Conservation (phyloP, 2,113 vertebrate species). For the Jaculus jaculus region DNA sequence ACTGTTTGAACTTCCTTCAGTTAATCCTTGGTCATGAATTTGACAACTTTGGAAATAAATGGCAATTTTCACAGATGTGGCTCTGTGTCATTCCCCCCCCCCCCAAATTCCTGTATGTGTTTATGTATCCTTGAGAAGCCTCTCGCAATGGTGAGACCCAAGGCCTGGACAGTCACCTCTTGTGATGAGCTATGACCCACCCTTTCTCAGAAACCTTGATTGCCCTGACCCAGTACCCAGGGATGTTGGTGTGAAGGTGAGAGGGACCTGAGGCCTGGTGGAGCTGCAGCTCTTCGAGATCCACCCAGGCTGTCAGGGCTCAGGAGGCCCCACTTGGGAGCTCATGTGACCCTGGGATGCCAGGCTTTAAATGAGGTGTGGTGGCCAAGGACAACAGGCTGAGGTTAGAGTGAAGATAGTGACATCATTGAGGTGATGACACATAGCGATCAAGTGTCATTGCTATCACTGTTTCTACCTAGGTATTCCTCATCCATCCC, state of each 20-base stretch:
- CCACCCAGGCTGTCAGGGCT: background rate
- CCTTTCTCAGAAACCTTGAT: background rate
- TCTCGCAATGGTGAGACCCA: fast-evolving
- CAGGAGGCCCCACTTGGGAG: background rate
- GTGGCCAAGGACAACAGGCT: fast-evolving
- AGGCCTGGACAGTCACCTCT: fast-evolving
- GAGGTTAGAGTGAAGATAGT: no score
- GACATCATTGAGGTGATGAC: background rate
- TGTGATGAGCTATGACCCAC: background rate
- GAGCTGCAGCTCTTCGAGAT: no score
- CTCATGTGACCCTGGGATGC: background rate
- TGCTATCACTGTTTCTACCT: fast-evolving
- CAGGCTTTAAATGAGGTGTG: background rate
- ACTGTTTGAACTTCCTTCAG: conserved; percentile 70
- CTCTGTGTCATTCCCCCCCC: background rate
- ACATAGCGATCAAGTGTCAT: fast-evolving
- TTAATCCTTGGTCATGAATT: conserved; percentile 76
- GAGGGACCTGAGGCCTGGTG: fast-evolving
- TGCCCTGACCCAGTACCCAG: fast-evolving
- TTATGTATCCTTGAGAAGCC: background rate
- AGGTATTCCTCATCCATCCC: background rate
- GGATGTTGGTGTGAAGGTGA: no score
- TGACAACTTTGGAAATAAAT: conserved; percentile 76
- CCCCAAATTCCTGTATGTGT: background rate
- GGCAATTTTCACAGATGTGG: conserved; percentile 61